phyloP scores from a whole-genome alignment of 2,113 vertebrate species.

The Xenopus borealis region DNA sequence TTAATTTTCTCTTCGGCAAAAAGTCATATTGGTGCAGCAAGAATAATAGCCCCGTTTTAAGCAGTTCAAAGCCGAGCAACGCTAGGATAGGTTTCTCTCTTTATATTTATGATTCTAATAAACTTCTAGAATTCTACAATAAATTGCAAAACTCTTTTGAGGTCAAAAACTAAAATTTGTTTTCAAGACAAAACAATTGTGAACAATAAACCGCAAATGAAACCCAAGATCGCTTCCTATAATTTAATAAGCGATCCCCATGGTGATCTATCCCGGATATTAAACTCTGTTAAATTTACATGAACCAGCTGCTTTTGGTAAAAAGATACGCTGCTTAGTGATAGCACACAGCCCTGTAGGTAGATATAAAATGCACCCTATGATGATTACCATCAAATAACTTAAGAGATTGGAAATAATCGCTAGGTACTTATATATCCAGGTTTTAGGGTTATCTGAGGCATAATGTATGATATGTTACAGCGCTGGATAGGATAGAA shows the following conservation, averaged over 20 bases:
- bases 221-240: constrained; percentile 62
- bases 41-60: constrained; percentile 12
- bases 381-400: constrained; percentile 12
- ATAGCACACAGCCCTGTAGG: constrained; percentile 53
- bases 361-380: constrained; percentile 15
- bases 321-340: constrained; percentile 51
- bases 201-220: constrained; percentile 59
- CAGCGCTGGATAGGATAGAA: not conserved
- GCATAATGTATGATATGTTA: no score
- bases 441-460: no score
- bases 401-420: constrained; percentile 6
- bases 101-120: constrained; percentile 67
- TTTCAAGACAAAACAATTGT: constrained; percentile 61
- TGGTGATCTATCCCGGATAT: constrained; percentile 64
- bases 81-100: constrained; percentile 48
- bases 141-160: constrained; percentile 56
- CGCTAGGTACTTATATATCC: not conserved
- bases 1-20: constrained; percentile 7
- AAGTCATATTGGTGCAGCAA: constrained; percentile 4
- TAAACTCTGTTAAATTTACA: constrained; percentile 61
- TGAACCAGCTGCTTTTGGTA: constrained; percentile 62
- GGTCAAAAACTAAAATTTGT: constrained; percentile 62
- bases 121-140: constrained; percentile 59
- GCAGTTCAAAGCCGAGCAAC: not conserved
- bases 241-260: constrained; percentile 64